These are phyloP conservation scores for Diabrotica undecimpunctata DNA, from an alignment of 1,140 invertebrate genomes.

Conservation along the genomic window DNA sequence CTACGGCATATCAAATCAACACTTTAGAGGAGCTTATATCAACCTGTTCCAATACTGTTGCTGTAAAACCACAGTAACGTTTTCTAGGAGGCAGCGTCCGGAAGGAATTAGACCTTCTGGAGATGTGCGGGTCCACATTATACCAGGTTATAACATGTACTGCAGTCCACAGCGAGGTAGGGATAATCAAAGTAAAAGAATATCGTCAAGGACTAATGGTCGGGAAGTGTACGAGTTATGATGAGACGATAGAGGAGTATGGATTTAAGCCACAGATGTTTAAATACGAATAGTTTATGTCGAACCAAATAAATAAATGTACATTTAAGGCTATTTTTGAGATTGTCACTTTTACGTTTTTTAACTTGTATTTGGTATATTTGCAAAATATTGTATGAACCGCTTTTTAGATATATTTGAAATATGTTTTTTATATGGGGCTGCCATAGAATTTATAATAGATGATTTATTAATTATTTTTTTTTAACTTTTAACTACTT, in stretches of 20 bases:
- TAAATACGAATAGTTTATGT: too few relatives aligned
- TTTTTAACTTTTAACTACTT: too few relatives aligned
- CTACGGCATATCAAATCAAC: conserved; percentile 62
- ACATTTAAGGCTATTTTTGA: background rate
- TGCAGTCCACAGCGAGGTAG: conserved; percentile 55
- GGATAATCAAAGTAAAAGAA: conserved; percentile 45
- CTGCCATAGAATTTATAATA: too few relatives aligned
- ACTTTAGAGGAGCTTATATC: conserved; percentile 71
- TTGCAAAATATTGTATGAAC: background rate
- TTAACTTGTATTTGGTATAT: conserved; percentile 11
- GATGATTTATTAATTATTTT: too few relatives aligned
- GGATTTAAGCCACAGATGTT: conserved; percentile 26
- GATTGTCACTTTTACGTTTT: conserved; percentile 10
- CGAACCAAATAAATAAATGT: background rate
- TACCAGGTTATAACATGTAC: conserved; percentile 69
- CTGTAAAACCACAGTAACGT: conserved; percentile 74
- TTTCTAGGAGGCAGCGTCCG: conserved; percentile 60
- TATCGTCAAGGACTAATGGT: conserved; percentile 36
- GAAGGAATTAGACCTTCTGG: conserved; percentile 56
- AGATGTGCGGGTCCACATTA: conserved; percentile 74
- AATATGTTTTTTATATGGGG: too few relatives aligned
- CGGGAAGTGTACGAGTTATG: conserved; percentile 60
- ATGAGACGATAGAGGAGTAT: conserved; percentile 44
- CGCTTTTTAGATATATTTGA: too few relatives aligned
- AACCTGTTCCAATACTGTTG: conserved; percentile 79